Percentiles rank a stretch among this genome's conserved stretches.
phyloP scores from a whole-genome alignment of 2,888 invertebrate species.

The Stenodema calcarata region DNA sequence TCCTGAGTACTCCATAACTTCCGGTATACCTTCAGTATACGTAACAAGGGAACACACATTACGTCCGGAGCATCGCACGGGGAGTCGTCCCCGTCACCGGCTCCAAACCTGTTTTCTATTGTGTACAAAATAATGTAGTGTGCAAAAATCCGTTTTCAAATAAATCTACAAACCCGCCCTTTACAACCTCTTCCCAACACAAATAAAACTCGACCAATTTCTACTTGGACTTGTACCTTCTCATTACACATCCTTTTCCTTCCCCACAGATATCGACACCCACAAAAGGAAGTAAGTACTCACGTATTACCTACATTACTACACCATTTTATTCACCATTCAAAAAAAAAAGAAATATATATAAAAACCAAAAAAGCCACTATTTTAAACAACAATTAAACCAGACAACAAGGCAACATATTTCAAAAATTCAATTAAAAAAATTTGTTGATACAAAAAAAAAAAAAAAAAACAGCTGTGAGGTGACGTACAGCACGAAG shows the following conservation, averaged over 20 bases:
- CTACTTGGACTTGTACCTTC: no score
- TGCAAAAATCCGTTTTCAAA: background rate
- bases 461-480: no score
- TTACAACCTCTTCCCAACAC: background rate
- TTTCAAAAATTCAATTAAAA: no score
- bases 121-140: background rate
- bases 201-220: background rate
- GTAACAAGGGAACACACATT: slow-evolving; percentile 96
- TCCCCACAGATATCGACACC: no score
- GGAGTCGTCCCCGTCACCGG: background rate
- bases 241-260: no score
- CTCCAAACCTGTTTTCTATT: slow-evolving; percentile 4
- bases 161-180: background rate
- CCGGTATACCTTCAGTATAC: slow-evolving; percentile 99
- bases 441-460: no score
- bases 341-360: no score
- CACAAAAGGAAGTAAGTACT: background rate
- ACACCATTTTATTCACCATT: no score
- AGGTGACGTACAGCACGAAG: no score
- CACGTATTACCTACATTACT: background rate
- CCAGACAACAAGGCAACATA: no score
- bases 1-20: slow-evolving; percentile 94
- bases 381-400: no score
- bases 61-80: background rate
- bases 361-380: no score